phyloP scores from a whole-genome alignment of 2,888 invertebrate genomes.

The Caenorhabditis zanzibari region DNA sequence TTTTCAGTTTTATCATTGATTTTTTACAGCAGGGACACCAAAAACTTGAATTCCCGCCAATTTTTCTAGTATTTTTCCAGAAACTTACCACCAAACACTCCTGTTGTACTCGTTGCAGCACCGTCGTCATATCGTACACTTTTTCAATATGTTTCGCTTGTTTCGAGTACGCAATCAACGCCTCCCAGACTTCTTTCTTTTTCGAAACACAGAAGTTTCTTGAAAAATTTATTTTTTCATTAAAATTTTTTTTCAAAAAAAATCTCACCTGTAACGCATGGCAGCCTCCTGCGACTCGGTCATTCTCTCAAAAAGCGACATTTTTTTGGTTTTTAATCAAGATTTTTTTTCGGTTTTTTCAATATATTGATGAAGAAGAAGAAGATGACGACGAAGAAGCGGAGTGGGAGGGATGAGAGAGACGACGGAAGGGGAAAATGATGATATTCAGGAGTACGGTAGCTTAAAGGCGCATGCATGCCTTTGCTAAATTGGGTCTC shows the following conservation, averaged over 20 bases:
- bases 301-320: conserved; percentile 54
- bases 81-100: conserved; percentile 35
- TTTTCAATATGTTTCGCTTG: conserved; percentile 42
- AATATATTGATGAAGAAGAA: not conserved
- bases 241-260: not conserved
- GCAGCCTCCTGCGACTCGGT: conserved; percentile 35
- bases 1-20: not conserved
- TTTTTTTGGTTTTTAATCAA: not conserved
- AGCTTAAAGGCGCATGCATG: conserved; percentile 11
- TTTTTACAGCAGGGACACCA: not conserved
- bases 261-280: conserved; percentile 31
- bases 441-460: not conserved
- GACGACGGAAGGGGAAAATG: not conserved
- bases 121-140: conserved; percentile 56
- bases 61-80: not conserved
- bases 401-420: not conserved
- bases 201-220: conserved; percentile 40
- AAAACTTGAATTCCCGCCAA: not conserved
- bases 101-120: conserved; percentile 46
- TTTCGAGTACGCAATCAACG: conserved; percentile 29
- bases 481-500: not conserved
- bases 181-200: conserved; percentile 47
- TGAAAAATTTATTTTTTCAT: conserved; percentile 5
- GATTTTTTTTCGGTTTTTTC: conserved; percentile 8
- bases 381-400: too few relatives aligned